Evolutionary conservation across 2,888 invertebrate species (phyloP).

Genomic region (Tipula unca): DNA sequence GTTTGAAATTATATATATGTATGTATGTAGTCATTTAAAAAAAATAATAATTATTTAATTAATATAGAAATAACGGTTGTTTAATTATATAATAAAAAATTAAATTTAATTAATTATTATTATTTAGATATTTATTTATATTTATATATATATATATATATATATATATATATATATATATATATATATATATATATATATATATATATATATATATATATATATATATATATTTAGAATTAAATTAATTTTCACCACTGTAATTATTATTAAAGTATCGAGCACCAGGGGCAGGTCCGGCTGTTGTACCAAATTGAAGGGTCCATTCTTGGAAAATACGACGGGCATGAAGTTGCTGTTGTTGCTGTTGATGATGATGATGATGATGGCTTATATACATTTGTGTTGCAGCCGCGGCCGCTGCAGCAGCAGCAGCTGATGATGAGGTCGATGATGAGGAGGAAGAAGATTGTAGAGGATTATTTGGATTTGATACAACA

Average conservation of each 20-base stretch:
- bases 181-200: neutral
- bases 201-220: neutral
- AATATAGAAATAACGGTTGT: constrained; percentile 1
- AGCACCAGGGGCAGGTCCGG: constrained; percentile 32
- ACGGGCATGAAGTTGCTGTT: constrained; percentile 41
- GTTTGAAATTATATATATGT: neutral
- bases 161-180: too few relatives aligned
- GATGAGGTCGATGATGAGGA: constrained; percentile 29
- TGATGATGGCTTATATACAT: constrained; percentile 35
- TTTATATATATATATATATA: neutral
- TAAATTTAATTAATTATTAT: neutral
- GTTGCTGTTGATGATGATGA: constrained; percentile 41
- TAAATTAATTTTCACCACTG: constrained; percentile 34
- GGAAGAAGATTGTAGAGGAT: constrained; percentile 30
- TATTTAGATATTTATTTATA: neutral
- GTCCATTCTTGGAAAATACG: constrained; percentile 43
- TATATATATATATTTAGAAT: neutral
- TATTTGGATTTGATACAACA: constrained; percentile 27
- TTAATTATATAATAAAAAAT: neutral
- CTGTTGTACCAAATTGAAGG: constrained; percentile 41
- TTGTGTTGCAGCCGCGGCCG: constrained; percentile 38
- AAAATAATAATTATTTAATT: neutral
- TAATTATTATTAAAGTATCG: constrained; percentile 40
- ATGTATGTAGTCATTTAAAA: neutral
- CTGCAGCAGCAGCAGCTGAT: constrained; percentile 37